Evolutionary conservation across 2,888 invertebrate species (phyloP).

Genomic region (Agrochola litura): DNA sequence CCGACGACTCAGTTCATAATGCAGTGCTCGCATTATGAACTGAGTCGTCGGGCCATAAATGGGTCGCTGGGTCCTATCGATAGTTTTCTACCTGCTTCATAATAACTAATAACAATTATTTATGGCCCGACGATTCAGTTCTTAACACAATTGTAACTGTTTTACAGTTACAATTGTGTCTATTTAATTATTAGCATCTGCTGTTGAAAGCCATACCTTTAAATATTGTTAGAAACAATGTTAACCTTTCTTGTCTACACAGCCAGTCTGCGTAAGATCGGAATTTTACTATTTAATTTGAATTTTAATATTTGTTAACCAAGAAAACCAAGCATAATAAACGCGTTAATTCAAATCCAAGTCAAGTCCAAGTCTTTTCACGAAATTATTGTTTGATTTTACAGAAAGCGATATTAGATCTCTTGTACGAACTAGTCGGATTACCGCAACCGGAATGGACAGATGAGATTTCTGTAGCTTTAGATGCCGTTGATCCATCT

Average conservation of each 20-base stretch:
- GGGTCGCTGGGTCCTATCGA: no score
- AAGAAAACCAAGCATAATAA: not conserved
- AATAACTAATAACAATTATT: no score
- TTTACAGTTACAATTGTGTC: not conserved
- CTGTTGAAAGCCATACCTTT: not conserved
- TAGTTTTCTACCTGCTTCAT: no score
- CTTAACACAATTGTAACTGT: no score
- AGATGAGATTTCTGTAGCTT: conserved; percentile 96
- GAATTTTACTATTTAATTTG: no score
- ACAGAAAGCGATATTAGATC: conserved; percentile 97
- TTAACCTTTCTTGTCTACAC: not conserved
- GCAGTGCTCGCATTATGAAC: no score
- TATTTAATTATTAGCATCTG: not conserved
- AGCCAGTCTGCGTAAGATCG: not conserved
- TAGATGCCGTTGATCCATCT: conserved; percentile 97
- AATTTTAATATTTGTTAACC: not conserved
- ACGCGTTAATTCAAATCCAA: not conserved
- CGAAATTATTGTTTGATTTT: conserved; percentile 45
- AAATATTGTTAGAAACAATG: not conserved
- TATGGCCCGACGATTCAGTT: no score
- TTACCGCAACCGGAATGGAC: conserved; percentile 98
- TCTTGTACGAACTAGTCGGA: conserved; percentile 97
- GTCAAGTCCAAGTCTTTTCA: not conserved
- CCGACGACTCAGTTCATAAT: no score
- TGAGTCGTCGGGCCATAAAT: no score